Evolutionary conservation across 2,797 vertebrate genomes (phyloP).

Genomic region (Gallinago nigripennis): DNA sequence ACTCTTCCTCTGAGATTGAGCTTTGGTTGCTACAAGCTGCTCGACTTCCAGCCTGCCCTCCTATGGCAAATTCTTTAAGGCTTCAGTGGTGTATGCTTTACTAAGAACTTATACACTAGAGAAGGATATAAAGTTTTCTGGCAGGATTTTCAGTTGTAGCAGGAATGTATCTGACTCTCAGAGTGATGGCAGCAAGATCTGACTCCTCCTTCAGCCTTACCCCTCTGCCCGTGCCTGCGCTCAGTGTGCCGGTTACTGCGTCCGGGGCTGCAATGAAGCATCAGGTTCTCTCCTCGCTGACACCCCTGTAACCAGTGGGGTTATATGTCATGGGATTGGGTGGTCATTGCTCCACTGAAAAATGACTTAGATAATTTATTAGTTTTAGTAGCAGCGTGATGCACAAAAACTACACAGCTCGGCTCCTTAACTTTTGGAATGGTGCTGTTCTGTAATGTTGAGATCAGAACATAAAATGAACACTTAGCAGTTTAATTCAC

Average conservation of each 20-base stretch:
- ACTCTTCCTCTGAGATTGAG: background rate
- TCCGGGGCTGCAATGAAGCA: background rate
- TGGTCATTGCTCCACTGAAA: background rate
- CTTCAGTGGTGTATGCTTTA: background rate
- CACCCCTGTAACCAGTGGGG: background rate
- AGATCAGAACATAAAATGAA: conserved; percentile 56
- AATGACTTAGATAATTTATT: background rate
- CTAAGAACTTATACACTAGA: background rate
- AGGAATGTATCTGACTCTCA: background rate
- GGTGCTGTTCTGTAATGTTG: conserved; percentile 13
- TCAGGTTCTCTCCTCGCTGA: background rate
- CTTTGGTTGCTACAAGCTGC: background rate
- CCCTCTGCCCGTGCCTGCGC: background rate
- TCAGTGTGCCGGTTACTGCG: background rate
- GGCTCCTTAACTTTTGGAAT: conserved; percentile 38
- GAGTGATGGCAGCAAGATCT: background rate
- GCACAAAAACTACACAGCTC: background rate
- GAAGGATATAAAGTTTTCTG: background rate
- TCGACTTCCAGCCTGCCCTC: background rate
- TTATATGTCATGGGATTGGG: background rate
- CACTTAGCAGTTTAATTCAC: conserved; percentile 66
- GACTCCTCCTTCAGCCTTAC: background rate
- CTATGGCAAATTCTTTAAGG: rapidly evolving
- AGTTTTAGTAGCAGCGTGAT: background rate
- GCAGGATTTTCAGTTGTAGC: background rate